These are phyloP conservation scores for Craseonycteris thonglongyai DNA, from an alignment of 2,113 vertebrate genomes.

Conservation along the genomic window DNA sequence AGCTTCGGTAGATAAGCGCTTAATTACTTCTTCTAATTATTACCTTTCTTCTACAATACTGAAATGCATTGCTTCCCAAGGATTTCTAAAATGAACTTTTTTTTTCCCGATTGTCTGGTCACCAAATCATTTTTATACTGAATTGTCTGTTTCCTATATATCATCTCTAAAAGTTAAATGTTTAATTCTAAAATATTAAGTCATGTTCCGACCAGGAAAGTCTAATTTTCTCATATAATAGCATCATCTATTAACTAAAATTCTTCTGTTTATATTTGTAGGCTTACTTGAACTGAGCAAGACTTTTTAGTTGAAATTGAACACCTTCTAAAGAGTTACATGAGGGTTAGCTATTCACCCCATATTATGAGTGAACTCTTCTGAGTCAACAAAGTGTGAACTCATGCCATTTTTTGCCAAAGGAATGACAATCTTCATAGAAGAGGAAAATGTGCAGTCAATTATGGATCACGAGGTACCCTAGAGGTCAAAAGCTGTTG, in stretches of 20 bases:
- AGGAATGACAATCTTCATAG: not conserved
- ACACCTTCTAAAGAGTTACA: not conserved
- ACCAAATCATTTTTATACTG: constrained; percentile 14
- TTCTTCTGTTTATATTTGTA: not conserved
- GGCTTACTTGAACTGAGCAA: not conserved
- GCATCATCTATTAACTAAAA: not conserved
- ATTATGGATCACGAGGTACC: not conserved
- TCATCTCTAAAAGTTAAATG: not conserved
- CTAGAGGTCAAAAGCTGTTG: not conserved
- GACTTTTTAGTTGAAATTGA: not conserved
- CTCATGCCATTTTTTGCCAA: not conserved
- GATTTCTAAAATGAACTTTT: not conserved
- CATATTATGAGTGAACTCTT: not conserved
- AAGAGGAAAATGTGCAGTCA: not conserved
- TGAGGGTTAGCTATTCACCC: not conserved
- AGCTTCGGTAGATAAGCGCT: not conserved
- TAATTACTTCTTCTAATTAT: not conserved
- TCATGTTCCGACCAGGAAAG: not conserved
- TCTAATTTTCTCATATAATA: not conserved
- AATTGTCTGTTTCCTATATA: not conserved
- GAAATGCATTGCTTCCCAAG: not conserved
- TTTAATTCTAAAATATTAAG: not conserved
- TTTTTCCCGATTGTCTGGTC: not conserved
- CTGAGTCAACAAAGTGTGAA: not conserved
- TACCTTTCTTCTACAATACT: not conserved